These are phyloP conservation scores for Nipponacmea schrenckii DNA, from an alignment of 2,888 invertebrate genomes.

Conservation along the genomic window DNA sequence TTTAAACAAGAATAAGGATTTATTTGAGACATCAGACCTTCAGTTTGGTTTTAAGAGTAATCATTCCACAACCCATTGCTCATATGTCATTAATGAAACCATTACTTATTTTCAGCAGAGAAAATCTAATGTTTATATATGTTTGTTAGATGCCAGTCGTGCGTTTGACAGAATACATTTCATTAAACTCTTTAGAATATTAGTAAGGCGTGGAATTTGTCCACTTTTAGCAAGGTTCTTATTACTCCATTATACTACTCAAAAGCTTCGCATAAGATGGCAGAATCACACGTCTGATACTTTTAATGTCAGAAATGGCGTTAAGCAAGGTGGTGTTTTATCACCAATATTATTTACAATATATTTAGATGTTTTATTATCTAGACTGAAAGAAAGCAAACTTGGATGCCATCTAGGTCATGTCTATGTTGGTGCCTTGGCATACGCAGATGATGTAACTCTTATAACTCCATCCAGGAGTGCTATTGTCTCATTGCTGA, in stretches of 20 bases:
- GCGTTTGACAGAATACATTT: not conserved
- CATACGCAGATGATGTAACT: too few relatives aligned
- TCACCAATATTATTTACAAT: constrained; percentile 18
- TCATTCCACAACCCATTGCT: not conserved
- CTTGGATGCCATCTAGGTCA: too few relatives aligned
- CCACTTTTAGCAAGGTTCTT: not conserved
- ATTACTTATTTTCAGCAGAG: not conserved
- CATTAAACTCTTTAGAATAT: not conserved
- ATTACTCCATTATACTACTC: not conserved
- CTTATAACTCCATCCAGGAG: too few relatives aligned
- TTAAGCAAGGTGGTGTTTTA: constrained; percentile 17
- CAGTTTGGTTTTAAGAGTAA: too few relatives aligned
- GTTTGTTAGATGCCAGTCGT: not conserved
- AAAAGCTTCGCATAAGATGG: not conserved
- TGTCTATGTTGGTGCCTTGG: too few relatives aligned
- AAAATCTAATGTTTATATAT: not conserved
- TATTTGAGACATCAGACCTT: too few relatives aligned
- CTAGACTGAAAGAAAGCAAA: too few relatives aligned
- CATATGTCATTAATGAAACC: not conserved
- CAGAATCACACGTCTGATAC: not conserved
- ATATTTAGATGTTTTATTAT: too few relatives aligned
- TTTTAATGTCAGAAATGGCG: constrained; percentile 16
- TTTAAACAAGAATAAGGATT: too few relatives aligned
- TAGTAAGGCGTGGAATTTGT: not conserved
- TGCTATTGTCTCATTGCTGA: too few relatives aligned